Conservation (phyloP, 2,888 invertebrate species). For the Patella depressa region DNA sequence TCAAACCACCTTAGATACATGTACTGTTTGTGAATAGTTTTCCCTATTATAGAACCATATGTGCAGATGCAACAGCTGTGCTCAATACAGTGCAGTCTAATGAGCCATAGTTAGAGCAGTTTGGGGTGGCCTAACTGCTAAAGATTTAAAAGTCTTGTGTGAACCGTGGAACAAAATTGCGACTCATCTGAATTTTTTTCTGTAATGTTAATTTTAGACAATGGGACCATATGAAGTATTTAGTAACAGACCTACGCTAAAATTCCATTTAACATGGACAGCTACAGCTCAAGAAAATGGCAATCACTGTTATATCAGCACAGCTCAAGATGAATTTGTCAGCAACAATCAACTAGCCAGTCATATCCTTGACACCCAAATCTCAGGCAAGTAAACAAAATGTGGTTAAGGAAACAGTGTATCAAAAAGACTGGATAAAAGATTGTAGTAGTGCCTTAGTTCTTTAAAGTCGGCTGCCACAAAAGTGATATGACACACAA, state of each 20-base stretch:
- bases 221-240: constrained; percentile 79
- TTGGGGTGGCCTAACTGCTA: too few species aligned
- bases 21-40: too few species aligned
- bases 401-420: too few species aligned
- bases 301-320: constrained; percentile 26
- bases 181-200: too few species aligned
- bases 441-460: neutral
- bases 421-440: too few species aligned
- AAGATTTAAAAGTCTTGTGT: too few species aligned
- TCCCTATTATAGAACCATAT: too few species aligned
- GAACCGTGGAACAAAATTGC: too few species aligned
- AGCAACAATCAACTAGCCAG: constrained; percentile 43
- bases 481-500: constrained; percentile 13
- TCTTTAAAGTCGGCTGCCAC: neutral
- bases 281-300: constrained; percentile 40
- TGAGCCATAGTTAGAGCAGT: too few species aligned
- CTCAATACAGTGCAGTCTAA: too few species aligned
- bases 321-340: constrained; percentile 46
- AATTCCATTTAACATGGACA: constrained; percentile 85
- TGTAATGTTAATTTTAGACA: constrained; percentile 45
- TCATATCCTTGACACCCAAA: constrained; percentile 31
- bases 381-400: constrained; percentile 38
- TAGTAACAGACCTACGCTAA: constrained; percentile 84
- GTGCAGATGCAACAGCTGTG: too few species aligned
- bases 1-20: too few species aligned